A percentile compares a stretch with the other conserved stretches of the same genome.
Evolutionary conservation across 1,140 invertebrate genomes (phyloP).

Genomic region (Geopemphigus sp.): DNA sequence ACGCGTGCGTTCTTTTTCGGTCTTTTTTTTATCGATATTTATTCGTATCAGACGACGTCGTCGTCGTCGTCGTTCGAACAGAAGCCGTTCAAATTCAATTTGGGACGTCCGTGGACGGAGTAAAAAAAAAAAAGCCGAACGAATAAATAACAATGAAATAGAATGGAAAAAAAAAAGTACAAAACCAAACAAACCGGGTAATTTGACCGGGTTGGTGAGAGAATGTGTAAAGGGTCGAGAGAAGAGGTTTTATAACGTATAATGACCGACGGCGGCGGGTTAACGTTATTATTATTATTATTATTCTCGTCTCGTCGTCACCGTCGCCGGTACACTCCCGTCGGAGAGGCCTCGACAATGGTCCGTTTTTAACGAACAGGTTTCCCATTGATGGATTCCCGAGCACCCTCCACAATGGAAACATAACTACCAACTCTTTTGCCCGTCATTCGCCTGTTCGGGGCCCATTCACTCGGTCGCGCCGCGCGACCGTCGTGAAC

Average conservation of each 20-base stretch:
- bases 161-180: background rate
- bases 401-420: slow-evolving; percentile 35
- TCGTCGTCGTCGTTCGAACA: slow-evolving; percentile 11
- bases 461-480: background rate
- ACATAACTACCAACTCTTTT: slow-evolving; percentile 15
- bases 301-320: slow-evolving; percentile 31
- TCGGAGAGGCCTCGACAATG: background rate
- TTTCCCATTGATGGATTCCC: slow-evolving; percentile 39
- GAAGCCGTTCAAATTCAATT: slow-evolving; percentile 22
- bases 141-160: background rate
- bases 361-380: slow-evolving; percentile 36
- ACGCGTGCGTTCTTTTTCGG: background rate
- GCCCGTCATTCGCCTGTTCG: slow-evolving; percentile 16
- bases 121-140: background rate
- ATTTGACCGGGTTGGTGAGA: background rate
- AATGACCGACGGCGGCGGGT: background rate
- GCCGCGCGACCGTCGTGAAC: background rate
- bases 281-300: background rate
- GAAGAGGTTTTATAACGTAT: background rate
- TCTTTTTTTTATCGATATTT: slow-evolving; percentile 6
- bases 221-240: background rate
- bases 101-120: background rate
- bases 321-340: background rate
- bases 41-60: background rate
- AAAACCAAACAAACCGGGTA: slow-evolving; percentile 13